These are phyloP conservation scores for Caenorhabditis latens DNA, from an alignment of 1,140 invertebrate genomes.

Conservation along the genomic window DNA sequence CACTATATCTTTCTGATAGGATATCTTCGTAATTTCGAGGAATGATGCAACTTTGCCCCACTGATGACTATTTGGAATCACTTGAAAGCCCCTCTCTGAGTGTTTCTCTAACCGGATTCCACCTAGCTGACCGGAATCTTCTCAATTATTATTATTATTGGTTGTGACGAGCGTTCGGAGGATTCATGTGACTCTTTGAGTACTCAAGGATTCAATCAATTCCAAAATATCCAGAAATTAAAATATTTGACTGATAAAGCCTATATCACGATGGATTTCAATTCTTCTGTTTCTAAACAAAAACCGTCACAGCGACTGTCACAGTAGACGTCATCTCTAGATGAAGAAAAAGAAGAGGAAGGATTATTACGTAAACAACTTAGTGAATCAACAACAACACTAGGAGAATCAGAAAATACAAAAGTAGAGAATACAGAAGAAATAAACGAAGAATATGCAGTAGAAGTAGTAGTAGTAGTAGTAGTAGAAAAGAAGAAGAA, in stretches of 20 bases:
- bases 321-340: not conserved
- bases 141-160: not conserved
- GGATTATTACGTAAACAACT: constrained; percentile 39
- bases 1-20: too few relatives aligned
- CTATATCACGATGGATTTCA: too few relatives aligned
- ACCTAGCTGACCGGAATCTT: constrained; percentile 14
- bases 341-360: not conserved
- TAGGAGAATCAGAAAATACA: constrained; percentile 28
- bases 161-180: not conserved
- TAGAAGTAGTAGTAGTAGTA: constrained; percentile 20
- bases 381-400: constrained; percentile 30
- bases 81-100: not conserved
- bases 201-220: not conserved
- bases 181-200: not conserved
- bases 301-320: constrained; percentile 36
- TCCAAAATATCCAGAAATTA: too few relatives aligned
- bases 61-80: constrained; percentile 24
- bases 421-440: constrained; percentile 31
- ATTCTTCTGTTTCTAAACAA: not conserved
- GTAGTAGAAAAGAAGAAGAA: too few relatives aligned
- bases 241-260: not conserved
- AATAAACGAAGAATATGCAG: constrained; percentile 8
- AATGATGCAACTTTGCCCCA: constrained; percentile 20
- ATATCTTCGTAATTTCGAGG: not conserved
- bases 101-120: constrained; percentile 8